A percentile compares a stretch with the other conserved stretches of the same genome.
phyloP scores from a whole-genome alignment of 2,888 invertebrate genomes.

The Philopedon plagiatum region DNA sequence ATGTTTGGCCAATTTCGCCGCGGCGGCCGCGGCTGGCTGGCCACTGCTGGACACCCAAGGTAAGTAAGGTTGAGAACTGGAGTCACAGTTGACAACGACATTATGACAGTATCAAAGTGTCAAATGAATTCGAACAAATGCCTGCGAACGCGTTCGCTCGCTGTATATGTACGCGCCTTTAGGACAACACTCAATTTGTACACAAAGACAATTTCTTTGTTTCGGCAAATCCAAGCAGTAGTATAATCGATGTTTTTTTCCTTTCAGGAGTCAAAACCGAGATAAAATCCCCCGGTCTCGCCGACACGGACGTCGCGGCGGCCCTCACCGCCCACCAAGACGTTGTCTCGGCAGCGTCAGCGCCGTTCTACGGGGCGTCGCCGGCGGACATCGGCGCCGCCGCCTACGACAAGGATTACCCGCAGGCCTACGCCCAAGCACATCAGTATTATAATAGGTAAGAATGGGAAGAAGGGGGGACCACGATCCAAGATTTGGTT shows the following conservation, averaged over 20 bases:
- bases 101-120: no score
- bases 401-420: conserved; percentile 67
- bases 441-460: conserved; percentile 85
- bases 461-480: conserved; percentile 13
- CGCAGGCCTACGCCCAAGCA: conserved; percentile 70
- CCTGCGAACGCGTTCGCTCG: no score
- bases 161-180: no score
- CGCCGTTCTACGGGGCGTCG: conserved; percentile 52
- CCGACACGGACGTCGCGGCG: conserved; percentile 55
- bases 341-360: conserved; percentile 42
- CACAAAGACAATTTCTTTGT: no score
- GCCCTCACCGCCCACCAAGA: conserved; percentile 45
- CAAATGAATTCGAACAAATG: no score
- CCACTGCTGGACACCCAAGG: conserved; percentile 64
- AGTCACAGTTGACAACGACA: no score
- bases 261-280: conserved; percentile 77
- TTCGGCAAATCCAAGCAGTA: no score
- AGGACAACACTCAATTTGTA: no score
- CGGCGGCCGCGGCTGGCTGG: conserved; percentile 61
- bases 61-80: conserved; percentile 49
- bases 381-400: conserved; percentile 50
- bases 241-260: neutral
- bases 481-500: no score
- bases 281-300: conserved; percentile 79
- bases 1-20: conserved; percentile 61